Evolutionary conservation across 2,797 vertebrate species (phyloP), one percentile per base, ranked within the genome.

Genomic region (Enteromius trimaculatus): DNA sequence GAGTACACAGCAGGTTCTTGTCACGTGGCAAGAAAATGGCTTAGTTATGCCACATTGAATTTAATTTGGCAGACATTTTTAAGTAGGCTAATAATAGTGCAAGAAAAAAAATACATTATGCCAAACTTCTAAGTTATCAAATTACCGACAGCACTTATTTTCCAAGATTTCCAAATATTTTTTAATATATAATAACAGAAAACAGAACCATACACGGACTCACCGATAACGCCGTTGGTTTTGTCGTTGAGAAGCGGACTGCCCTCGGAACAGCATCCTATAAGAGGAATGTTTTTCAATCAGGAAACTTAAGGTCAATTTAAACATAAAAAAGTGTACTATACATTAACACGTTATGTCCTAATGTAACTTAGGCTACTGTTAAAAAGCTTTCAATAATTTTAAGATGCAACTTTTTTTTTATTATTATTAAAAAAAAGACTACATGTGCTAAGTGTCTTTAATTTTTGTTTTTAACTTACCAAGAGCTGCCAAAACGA

Each of bases 401-500:
- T 55, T 17, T 31, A 16, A 34, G 1, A 23, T 37, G 2, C 31
- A 37, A n/a, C n/a, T n/a, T n/a, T n/a, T n/a, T n/a, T n/a, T n/a
- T n/a, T n/a, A n/a, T n/a, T n/a, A n/a, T n/a, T n/a, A n/a, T n/a
- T n/a, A n/a, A n/a, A 47, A 14, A 79, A 65, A 37, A 49, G 5
- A 16, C 14, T 2, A 68, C 1, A 21, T 5, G 19, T 3, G 11
- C 1, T 2, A 70, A 39, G 16, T 58, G n/a, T n/a, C 9, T n/a
- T 31, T 19, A 7, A 37, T 75, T 47, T 34, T 16, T 3, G 13
- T 64, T 23, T 4, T 44, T 31, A 6, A 77, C 87, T 88, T 60
- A 90, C 89, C 84, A n/a, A 72, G 8, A 49, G 76, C 21, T 58
- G 69, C 47, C 39, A 84, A 64, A 42, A 88, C 6, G 1, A 90